Conservation (phyloP, 35 echinoderm and acorn worm species). For the Ophioderma brevispina region DNA sequence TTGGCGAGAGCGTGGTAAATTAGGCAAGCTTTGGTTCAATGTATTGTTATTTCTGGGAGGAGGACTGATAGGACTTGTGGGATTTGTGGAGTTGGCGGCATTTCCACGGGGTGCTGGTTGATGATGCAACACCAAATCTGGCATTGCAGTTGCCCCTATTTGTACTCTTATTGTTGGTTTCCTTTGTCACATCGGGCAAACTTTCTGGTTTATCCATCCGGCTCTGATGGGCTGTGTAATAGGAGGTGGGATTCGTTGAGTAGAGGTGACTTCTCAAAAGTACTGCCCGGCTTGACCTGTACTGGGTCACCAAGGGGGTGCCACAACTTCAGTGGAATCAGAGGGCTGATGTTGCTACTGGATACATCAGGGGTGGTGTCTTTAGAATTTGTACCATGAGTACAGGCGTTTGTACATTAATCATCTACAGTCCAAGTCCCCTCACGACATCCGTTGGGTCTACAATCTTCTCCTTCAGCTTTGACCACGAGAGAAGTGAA, state of each 20-base stretch:
- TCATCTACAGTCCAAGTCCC: conserved; percentile 19
- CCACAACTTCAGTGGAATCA: not conserved
- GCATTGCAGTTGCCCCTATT: not conserved
- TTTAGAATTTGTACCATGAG: not conserved
- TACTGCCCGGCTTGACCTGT: not conserved
- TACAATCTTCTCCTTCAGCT: not conserved
- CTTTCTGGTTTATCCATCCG: not conserved
- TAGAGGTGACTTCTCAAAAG: not conserved
- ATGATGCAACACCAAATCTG: not conserved
- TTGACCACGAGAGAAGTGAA: not conserved
- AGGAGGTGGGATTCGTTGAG: not conserved
- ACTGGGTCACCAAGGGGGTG: not conserved
- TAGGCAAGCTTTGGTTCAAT: conserved; percentile 27
- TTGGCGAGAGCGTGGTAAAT: conserved; percentile 21
- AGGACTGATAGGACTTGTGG: not conserved
- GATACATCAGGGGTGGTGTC: not conserved
- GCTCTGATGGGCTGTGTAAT: not conserved
- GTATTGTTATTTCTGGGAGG: not conserved
- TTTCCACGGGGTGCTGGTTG: conserved; percentile 4
- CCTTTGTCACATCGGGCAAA: not conserved
- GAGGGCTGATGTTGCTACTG: not conserved
- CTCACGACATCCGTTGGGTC: conserved; percentile 19
- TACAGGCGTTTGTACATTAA: not conserved
- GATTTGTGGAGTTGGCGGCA: not conserved
- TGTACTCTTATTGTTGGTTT: not conserved